A percentile compares a stretch with the other conserved stretches of the same genome.
These are phyloP conservation scores for Nysson spinosus DNA, from an alignment of 2,888 invertebrate species.

Conservation along the genomic window DNA sequence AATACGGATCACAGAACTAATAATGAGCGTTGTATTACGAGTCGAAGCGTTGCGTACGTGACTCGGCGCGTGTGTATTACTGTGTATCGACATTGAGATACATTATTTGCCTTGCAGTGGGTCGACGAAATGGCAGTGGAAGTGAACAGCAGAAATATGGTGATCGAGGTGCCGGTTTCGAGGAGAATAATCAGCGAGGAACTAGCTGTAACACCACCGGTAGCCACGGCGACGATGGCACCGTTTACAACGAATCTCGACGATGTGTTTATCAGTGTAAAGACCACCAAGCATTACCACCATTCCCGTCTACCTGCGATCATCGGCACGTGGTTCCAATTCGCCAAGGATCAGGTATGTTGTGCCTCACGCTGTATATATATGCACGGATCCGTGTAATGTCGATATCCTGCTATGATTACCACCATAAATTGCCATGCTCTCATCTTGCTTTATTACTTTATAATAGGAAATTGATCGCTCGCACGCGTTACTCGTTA, in stretches of 20 bases:
- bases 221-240: conserved; percentile 78
- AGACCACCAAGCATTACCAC: conserved; percentile 94
- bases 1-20: too few species aligned
- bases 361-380: conserved; percentile 12
- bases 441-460: too few species aligned
- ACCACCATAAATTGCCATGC: too few species aligned
- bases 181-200: conserved; percentile 61
- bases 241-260: conserved; percentile 85
- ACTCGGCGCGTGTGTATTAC: too few species aligned
- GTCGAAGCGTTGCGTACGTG: too few species aligned
- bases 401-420: too few species aligned
- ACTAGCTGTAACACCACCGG: conserved; percentile 70
- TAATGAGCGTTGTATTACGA: too few species aligned
- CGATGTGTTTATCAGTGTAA: conserved; percentile 96
- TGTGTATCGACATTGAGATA: too few species aligned
- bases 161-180: conserved; percentile 62
- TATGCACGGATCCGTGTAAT: conserved; percentile 5
- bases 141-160: conserved; percentile 57
- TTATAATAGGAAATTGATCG: too few species aligned
- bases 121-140: conserved; percentile 63
- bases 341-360: conserved; percentile 88
- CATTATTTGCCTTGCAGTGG: conserved; percentile 63
- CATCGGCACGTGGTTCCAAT: conserved; percentile 96
- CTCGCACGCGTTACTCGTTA: too few species aligned
- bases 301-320: conserved; percentile 90